phyloP scores from a whole-genome alignment of 2,797 vertebrate species.

The Triplophysa yarkandensis region DNA sequence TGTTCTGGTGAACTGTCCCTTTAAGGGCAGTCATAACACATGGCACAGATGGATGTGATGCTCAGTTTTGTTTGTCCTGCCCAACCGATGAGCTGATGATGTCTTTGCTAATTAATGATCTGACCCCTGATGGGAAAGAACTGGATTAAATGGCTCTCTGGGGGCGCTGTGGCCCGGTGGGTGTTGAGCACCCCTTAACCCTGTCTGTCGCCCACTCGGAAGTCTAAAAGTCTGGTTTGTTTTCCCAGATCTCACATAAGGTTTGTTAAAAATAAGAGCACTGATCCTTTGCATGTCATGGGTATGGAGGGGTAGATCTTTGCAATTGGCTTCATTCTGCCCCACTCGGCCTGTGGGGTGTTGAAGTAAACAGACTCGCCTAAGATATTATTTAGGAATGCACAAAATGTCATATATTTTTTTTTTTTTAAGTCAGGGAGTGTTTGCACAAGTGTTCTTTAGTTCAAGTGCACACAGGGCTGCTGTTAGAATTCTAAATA shows the following conservation, averaged over 20 bases:
- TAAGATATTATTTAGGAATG: too few relatives aligned
- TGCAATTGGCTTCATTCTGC: not conserved
- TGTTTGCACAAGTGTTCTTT: too few relatives aligned
- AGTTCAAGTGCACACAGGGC: too few relatives aligned
- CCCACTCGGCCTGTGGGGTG: conserved; percentile 2
- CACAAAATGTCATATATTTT: too few relatives aligned
- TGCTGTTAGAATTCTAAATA: not conserved
- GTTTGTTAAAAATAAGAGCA: not conserved
- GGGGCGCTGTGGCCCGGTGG: not conserved
- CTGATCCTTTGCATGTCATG: conserved; percentile 7
- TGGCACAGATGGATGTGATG: conserved; percentile 22
- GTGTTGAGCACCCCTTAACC: conserved; percentile 26
- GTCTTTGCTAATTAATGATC: conserved; percentile 9
- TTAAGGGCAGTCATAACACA: not conserved
- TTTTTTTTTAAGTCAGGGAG: too few relatives aligned
- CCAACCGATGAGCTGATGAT: not conserved
- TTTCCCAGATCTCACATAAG: not conserved
- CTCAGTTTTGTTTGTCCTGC: conserved; percentile 32
- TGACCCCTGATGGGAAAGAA: conserved; percentile 32
- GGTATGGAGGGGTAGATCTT: not conserved
- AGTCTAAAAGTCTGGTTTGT: conserved; percentile 14
- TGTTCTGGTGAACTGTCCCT: too few relatives aligned
- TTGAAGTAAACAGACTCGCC: not conserved
- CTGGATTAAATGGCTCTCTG: conserved; percentile 36
- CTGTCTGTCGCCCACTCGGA: not conserved